Evolutionary conservation across 2,888 invertebrate species (phyloP), one percentile per base, ranked within the genome.

Genomic region (Sialis lutaria): DNA sequence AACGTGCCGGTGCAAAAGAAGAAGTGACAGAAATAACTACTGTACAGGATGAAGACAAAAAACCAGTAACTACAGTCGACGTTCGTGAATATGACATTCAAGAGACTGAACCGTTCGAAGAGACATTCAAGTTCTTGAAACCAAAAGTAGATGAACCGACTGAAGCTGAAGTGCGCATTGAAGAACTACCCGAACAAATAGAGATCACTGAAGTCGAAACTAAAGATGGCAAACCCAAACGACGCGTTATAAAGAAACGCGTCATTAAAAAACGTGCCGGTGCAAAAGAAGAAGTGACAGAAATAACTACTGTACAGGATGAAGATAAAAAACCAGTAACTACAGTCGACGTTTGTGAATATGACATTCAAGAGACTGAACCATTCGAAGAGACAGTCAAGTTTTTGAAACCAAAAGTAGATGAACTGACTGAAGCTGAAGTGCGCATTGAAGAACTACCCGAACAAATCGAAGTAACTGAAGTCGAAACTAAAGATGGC

Each of bases 361-460:
- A 64, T 51, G 53, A 61, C 49, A 53, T 51, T 6, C 58, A 55
- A n/a, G 57, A 63, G 7, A 51, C 55, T 1, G 63, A 64, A 49
- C 53, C 59, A 6, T 53, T 54, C 3, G 50, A 51, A 52, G 52
- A 49, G 46, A 13, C 43, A 22, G 32, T 9, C 42, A n/a, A 22
- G 10, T 4, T 10, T 10, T 34, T 40, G 48, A 22, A 42, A 32
- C 46, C 49, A 47, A 39, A 50, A 44, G 54, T 52, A 52, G 22
- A 55, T 40, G 52, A 44, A 6, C 44, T 10, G 6, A 6, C n/a
- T 9, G 64, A 64, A 50, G 68, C 68, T 22, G 67, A 72, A 52
- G 59, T 74, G 2, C 68, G 75, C 0, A 74, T 76, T 56, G 70
- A 71, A 57, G 69, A 68, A 60, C 59, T 69, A 31, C 51, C 62